Conservation (phyloP, 92 coral and sea anemone genomes). For the Paragorgia papillata region DNA sequence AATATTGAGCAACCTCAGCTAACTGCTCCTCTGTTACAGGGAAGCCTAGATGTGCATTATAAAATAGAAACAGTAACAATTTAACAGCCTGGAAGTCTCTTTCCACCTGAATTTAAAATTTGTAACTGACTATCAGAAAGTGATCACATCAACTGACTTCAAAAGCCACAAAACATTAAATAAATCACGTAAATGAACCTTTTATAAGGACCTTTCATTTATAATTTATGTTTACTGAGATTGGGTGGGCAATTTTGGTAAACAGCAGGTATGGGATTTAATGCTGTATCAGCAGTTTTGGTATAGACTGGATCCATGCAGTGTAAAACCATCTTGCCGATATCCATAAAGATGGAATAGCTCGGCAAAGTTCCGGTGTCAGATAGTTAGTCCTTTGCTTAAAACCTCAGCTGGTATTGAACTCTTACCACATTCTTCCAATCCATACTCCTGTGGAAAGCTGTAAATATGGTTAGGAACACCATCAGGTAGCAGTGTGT, state of each 20-base stretch:
- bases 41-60: background rate
- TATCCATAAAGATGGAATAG: too few relatives aligned
- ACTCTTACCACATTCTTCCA: conserved; percentile 30
- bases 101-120: background rate
- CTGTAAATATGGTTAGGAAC: conserved; percentile 15
- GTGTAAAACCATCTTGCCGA: too few relatives aligned
- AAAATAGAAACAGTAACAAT: background rate
- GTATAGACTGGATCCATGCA: too few relatives aligned
- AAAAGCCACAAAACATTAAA: background rate
- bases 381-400: too few relatives aligned
- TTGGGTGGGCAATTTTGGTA: too few relatives aligned
- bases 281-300: too few relatives aligned
- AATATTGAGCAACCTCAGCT: conserved; percentile 16
- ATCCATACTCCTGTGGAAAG: conserved; percentile 26
- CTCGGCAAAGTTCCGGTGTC: too few relatives aligned
- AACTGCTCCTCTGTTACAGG: conserved; percentile 28
- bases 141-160: too few relatives aligned
- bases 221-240: background rate
- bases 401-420: background rate
- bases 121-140: too few relatives aligned
- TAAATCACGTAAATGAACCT: background rate
- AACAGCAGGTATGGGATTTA: too few relatives aligned
- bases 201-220: background rate
- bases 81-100: background rate
- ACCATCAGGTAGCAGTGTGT: conserved; percentile 28